Evolutionary conservation across 2,797 vertebrate genomes (phyloP).

Genomic region (Labroides dimidiatus): DNA sequence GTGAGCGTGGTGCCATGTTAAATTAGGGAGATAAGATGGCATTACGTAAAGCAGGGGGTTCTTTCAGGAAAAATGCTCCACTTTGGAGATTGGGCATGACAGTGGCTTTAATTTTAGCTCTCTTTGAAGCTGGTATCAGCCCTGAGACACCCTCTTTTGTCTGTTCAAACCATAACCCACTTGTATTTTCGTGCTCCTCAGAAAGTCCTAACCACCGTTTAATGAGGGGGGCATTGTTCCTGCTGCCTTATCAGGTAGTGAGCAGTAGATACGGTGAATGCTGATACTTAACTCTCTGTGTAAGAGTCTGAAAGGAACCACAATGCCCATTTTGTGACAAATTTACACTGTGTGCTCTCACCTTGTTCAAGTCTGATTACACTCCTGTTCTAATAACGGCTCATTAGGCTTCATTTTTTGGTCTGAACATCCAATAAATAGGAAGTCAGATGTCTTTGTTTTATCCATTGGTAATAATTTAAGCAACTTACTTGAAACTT

Average conservation of each 20-base stretch:
- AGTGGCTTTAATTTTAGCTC: constrained; percentile 24
- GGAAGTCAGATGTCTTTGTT: no score
- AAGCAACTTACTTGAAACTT: no score
- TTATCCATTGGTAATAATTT: no score
- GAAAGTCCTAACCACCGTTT: constrained; percentile 34
- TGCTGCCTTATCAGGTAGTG: constrained; percentile 35
- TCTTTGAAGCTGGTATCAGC: constrained; percentile 34
- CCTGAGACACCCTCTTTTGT: constrained; percentile 34
- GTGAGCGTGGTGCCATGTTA: constrained; percentile 1
- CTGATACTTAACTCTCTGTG: neutral
- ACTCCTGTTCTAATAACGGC: neutral
- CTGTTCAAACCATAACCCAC: constrained; percentile 22
- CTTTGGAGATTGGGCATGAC: constrained; percentile 9
- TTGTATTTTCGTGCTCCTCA: constrained; percentile 24
- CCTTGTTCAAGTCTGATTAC: neutral
- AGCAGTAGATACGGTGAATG: constrained; percentile 24
- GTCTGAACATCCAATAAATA: no score
- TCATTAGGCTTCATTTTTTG: neutral
- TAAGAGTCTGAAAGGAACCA: neutral
- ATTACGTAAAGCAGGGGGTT: neutral
- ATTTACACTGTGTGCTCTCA: neutral
- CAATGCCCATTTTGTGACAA: neutral
- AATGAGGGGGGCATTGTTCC: constrained; percentile 24
- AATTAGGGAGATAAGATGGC: constrained; percentile 5
- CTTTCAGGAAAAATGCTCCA: constrained; percentile 1